Percentiles rank a stretch among this genome's conserved stretches.
Evolutionary conservation across 1,140 invertebrate species (phyloP).

Genomic region (Drosophila serrata): DNA sequence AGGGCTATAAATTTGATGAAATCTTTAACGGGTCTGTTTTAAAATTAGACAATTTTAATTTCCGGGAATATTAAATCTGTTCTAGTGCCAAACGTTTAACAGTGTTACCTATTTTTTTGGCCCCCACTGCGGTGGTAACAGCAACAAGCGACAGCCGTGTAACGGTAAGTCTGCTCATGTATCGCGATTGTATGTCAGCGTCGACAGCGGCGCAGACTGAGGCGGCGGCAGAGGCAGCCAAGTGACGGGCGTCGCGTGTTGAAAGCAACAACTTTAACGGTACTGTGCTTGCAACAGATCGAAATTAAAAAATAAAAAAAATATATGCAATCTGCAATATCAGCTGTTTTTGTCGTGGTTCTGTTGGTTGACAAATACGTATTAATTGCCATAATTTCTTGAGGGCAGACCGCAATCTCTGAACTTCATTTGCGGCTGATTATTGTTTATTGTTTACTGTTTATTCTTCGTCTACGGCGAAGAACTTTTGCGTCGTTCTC

Average conservation of each 20-base stretch:
- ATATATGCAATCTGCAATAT: neutral
- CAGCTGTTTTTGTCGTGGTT: conserved; percentile 15
- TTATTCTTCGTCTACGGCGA: conserved; percentile 29
- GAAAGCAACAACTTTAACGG: conserved; percentile 28
- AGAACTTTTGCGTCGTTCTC: conserved; percentile 60
- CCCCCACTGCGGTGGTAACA: conserved; percentile 15
- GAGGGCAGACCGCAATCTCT: conserved; percentile 24
- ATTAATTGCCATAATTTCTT: conserved; percentile 24
- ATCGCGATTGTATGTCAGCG: conserved; percentile 39
- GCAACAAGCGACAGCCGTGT: conserved; percentile 20
- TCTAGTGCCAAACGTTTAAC: neutral
- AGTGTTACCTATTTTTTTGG: neutral
- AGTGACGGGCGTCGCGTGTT: conserved; percentile 36
- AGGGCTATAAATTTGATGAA: conserved; percentile 5
- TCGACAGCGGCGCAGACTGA: conserved; percentile 8
- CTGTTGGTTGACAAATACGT: conserved; percentile 14
- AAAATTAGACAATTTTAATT: neutral
- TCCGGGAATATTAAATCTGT: neutral
- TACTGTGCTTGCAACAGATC: conserved; percentile 37
- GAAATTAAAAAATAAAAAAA: neutral
- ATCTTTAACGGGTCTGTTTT: conserved; percentile 2
- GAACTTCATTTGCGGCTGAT: conserved; percentile 35
- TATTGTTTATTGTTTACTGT: conserved; percentile 27
- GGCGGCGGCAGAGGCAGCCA: conserved; percentile 8
- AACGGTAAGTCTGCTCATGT: conserved; percentile 36